Evolutionary conservation across 1,140 invertebrate genomes (phyloP).

Genomic region (Brachionus rotundiformis): DNA sequence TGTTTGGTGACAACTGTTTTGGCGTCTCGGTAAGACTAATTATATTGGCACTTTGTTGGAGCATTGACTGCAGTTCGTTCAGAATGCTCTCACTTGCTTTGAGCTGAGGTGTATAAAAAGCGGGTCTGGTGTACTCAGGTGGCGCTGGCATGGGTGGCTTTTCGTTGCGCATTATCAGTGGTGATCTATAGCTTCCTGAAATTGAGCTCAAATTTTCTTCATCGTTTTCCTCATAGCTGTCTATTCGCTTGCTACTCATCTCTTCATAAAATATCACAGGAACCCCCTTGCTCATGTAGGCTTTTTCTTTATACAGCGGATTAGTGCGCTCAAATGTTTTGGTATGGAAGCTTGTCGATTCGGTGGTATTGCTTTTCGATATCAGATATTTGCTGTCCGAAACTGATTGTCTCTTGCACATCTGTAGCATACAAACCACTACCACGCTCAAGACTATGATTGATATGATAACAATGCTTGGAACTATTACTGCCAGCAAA

Average conservation of each 20-base stretch:
- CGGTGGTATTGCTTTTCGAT: conserved; percentile 21
- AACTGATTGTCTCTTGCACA: conserved; percentile 26
- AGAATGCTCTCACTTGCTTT: conserved; percentile 37
- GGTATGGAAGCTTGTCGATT: neutral
- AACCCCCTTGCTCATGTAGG: conserved; percentile 44
- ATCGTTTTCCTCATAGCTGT: conserved; percentile 36
- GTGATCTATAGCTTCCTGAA: neutral
- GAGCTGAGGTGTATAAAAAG: neutral
- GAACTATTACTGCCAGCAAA: conserved; percentile 33
- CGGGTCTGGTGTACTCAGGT: conserved; percentile 1
- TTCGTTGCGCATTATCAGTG: conserved; percentile 36
- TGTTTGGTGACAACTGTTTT: neutral
- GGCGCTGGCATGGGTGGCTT: conserved; percentile 27
- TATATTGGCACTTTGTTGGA: conserved; percentile 44
- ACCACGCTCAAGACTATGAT: conserved; percentile 20
- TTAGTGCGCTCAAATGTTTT: conserved; percentile 13
- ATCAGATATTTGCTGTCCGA: neutral
- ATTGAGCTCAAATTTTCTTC: neutral
- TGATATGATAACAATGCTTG: conserved; percentile 23
- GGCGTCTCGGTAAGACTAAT: conserved; percentile 24
- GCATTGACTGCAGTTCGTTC: conserved; percentile 35
- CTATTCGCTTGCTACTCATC: conserved; percentile 22
- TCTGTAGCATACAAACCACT: conserved; percentile 37
- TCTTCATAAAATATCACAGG: conserved; percentile 51
- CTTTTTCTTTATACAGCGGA: conserved; percentile 33